Percentiles rank a stretch among this genome's conserved stretches.
These are phyloP conservation scores for Paracyprichromis sp. DNA, from an alignment of 2,113 vertebrate species.

Conservation along the genomic window DNA sequence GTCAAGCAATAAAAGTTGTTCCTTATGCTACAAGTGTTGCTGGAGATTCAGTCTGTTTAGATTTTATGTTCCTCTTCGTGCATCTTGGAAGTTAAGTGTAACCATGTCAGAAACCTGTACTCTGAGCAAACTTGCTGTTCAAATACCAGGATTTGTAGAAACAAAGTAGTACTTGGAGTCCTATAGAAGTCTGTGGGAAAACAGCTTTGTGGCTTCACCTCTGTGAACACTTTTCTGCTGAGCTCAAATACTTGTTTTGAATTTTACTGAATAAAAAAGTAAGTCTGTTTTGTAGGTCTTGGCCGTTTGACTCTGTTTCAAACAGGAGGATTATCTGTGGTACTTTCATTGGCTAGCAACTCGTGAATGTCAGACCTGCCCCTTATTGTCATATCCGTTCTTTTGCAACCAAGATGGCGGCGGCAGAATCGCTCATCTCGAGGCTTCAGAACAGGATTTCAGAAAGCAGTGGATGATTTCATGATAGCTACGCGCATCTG, in stretches of 20 bases:
- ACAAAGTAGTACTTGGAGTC: neutral
- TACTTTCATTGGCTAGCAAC: neutral
- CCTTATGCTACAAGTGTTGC: neutral
- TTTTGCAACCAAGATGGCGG: neutral
- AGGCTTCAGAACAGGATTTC: neutral
- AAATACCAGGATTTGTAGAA: neutral
- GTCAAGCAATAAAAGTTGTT: neutral
- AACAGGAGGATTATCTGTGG: neutral
- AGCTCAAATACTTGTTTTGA: neutral
- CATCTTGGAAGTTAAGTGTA: neutral
- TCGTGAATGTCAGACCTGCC: neutral
- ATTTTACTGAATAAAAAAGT: neutral
- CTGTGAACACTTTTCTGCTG: neutral
- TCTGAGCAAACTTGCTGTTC: neutral
- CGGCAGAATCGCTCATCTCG: neutral
- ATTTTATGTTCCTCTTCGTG: neutral
- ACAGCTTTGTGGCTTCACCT: neutral
- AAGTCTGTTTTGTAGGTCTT: neutral
- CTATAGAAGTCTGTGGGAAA: neutral
- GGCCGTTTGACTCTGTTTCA: neutral
- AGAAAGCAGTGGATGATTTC: neutral
- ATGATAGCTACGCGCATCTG: neutral
- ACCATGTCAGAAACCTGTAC: rapidly evolving
- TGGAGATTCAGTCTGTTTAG: neutral
- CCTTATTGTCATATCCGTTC: rapidly evolving